phyloP scores from a whole-genome alignment of 2,888 invertebrate genomes.

The Lagria hirta region DNA sequence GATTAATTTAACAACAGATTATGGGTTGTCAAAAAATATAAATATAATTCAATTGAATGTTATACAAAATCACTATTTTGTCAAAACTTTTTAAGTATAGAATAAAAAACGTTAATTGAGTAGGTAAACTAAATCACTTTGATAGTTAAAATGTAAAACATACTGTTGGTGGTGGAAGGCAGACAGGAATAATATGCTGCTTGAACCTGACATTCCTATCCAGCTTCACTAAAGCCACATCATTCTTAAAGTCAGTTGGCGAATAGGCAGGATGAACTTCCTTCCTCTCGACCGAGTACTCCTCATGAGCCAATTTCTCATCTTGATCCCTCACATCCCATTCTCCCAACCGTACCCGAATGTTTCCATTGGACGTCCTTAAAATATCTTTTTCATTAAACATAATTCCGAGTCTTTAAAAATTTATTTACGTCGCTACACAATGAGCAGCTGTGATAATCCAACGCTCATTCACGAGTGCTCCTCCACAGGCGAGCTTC shows the following conservation, averaged over 20 bases:
- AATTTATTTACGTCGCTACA: slow-evolving; percentile 88
- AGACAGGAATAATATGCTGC: slow-evolving; percentile 91
- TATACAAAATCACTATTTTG: no score
- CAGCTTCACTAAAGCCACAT: slow-evolving; percentile 80
- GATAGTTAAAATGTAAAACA: no score
- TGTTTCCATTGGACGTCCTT: slow-evolving; percentile 84
- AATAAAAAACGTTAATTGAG: no score
- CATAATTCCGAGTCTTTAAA: no score
- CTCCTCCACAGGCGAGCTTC: slow-evolving; percentile 90
- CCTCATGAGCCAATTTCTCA: slow-evolving; percentile 82
- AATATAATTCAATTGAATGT: no score
- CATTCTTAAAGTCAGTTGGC: slow-evolving; percentile 88
- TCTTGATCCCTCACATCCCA: slow-evolving; percentile 88
- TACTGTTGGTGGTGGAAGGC: slow-evolving; percentile 74
- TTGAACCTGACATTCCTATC: slow-evolving; percentile 83
- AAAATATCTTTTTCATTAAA: slow-evolving; percentile 34
- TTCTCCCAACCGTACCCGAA: slow-evolving; percentile 87
- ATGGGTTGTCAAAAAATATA: no score
- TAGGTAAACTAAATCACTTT: no score
- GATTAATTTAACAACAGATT: no score
- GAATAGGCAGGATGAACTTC: slow-evolving; percentile 91
- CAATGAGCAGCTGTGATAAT: slow-evolving; percentile 91
- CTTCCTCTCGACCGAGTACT: slow-evolving; percentile 84
- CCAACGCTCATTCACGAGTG: slow-evolving; percentile 86
- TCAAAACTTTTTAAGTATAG: no score